Percentiles rank a stretch among this genome's conserved stretches.
phyloP scores from a whole-genome alignment of 2,797 vertebrate genomes.

The Parauchenoglanis ngamensis region DNA sequence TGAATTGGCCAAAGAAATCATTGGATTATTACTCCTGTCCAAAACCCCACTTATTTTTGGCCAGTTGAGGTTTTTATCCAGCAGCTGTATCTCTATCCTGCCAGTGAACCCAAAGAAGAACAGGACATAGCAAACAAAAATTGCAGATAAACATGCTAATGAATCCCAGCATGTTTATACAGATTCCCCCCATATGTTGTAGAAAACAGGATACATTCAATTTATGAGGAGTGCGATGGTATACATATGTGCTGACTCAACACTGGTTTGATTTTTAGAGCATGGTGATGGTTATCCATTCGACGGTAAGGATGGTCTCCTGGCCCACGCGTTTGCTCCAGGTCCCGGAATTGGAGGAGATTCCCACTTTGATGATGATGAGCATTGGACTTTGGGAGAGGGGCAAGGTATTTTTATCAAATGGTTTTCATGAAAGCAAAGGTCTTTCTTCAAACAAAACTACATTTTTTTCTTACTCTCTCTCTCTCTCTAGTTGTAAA shows the following conservation, averaged over 20 bases:
- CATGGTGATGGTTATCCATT: slow-evolving; percentile 98
- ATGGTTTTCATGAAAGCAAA: neutral
- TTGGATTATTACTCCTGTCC: neutral
- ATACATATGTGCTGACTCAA: neutral
- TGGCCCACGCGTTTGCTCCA: slow-evolving; percentile 96
- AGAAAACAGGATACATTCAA: neutral
- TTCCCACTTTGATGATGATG: slow-evolving; percentile 98
- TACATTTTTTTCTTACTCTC: slow-evolving; percentile 7
- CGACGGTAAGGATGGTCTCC: slow-evolving; percentile 95
- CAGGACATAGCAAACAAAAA: neutral
- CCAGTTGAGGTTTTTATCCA: neutral
- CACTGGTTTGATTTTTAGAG: slow-evolving; percentile 74
- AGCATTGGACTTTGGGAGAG: slow-evolving; percentile 96
- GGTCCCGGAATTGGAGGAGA: slow-evolving; percentile 95
- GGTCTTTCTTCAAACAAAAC: neutral
- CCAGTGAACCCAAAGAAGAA: slow-evolving; percentile 5
- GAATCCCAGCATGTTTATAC: neutral
- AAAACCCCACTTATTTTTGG: neutral
- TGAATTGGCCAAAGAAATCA: slow-evolving; percentile 15
- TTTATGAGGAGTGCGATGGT: neutral
- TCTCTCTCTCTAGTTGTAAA: slow-evolving; percentile 83
- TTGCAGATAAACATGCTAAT: neutral
- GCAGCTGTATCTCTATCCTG: neutral
- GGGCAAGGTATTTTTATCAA: slow-evolving; percentile 84
- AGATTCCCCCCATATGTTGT: neutral